Conservation (phyloP, 2,888 invertebrate genomes). For the Drosophila aldrichi region DNA sequence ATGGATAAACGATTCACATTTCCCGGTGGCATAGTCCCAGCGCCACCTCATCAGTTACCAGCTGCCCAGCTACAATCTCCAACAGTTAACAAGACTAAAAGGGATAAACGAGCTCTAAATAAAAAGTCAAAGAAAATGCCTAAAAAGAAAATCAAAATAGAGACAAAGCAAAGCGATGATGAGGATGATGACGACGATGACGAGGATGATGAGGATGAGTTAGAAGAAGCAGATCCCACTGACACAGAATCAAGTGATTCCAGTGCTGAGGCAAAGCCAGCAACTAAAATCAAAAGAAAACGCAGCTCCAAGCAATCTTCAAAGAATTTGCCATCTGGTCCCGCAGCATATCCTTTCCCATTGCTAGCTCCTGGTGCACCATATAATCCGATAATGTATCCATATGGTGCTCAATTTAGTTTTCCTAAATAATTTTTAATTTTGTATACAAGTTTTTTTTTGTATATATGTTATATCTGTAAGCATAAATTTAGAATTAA, state of each 20-base stretch:
- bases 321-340: slow-evolving; percentile 18
- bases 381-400: slow-evolving; percentile 65
- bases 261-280: slow-evolving; percentile 44
- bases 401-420: slow-evolving; percentile 63
- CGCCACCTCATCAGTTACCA: slow-evolving; percentile 1
- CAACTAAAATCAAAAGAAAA: slow-evolving; percentile 60
- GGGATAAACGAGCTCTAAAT: slow-evolving; percentile 35
- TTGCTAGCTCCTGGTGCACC: slow-evolving; percentile 62
- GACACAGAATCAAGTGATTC: slow-evolving; percentile 55
- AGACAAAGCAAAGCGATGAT: slow-evolving; percentile 41
- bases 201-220: slow-evolving; percentile 32
- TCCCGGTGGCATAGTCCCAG: slow-evolving; percentile 25
- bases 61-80: background rate
- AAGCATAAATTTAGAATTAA: slow-evolving; percentile 1
- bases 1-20: slow-evolving; percentile 58
- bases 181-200: slow-evolving; percentile 35
- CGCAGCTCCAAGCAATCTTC: slow-evolving; percentile 50
- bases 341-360: slow-evolving; percentile 62
- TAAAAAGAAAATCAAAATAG: slow-evolving; percentile 58
- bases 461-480: slow-evolving; percentile 16
- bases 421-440: slow-evolving; percentile 53
- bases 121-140: slow-evolving; percentile 54
- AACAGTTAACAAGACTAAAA: slow-evolving; percentile 43
- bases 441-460: slow-evolving; percentile 22
- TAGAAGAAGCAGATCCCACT: slow-evolving; percentile 33